phyloP scores from a whole-genome alignment of 2,797 vertebrate species.

The Premnoplex brunnescens region DNA sequence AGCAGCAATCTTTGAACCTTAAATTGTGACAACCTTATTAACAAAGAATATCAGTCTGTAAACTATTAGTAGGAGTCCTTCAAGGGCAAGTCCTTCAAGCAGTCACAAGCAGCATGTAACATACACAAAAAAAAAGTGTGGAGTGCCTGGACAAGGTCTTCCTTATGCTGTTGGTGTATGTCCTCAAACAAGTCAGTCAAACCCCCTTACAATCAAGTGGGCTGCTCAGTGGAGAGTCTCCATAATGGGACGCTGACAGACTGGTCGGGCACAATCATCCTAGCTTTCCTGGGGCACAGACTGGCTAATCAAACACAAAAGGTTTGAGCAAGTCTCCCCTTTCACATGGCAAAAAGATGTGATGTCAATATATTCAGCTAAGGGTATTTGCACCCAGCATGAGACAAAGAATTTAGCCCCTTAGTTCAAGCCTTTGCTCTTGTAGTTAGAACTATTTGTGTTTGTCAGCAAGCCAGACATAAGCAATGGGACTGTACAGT shows the following conservation, averaged over 20 bases:
- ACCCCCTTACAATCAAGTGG: rapidly evolving
- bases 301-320: neutral
- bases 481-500: neutral
- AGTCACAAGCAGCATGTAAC: neutral
- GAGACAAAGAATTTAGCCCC: neutral
- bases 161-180: neutral
- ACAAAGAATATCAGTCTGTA: neutral
- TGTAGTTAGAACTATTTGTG: neutral
- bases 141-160: too few relatives aligned
- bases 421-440: neutral
- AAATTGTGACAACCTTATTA: neutral
- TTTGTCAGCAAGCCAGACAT: constrained; percentile 2
- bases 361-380: neutral
- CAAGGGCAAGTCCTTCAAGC: neutral
- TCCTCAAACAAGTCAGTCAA: neutral
- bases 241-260: rapidly evolving
- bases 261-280: neutral
- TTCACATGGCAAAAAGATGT: neutral
- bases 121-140: neutral
- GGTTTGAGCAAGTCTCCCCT: neutral
- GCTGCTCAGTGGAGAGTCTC: neutral
- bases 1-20: rapidly evolving
- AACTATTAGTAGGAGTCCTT: neutral
- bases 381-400: neutral
- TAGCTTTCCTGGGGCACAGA: neutral